phyloP scores from a whole-genome alignment of 92 coral and sea anemone genomes.

The Epizoanthus stellaris region DNA sequence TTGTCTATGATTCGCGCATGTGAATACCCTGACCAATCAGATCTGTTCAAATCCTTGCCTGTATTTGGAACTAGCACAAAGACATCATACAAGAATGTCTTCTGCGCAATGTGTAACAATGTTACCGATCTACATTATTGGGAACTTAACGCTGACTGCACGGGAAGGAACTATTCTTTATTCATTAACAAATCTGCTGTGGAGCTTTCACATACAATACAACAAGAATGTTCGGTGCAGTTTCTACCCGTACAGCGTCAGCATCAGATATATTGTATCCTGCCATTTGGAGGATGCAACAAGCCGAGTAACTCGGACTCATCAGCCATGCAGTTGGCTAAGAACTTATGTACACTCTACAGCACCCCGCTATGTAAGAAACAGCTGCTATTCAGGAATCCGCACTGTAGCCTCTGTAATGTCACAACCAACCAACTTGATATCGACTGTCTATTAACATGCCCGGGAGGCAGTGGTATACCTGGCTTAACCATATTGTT shows the following conservation, averaged over 20 bases:
- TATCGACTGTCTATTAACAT: no score
- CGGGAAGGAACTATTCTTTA: not conserved
- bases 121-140: not conserved
- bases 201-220: not conserved
- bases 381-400: not conserved
- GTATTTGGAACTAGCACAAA: not conserved
- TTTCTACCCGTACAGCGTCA: not conserved
- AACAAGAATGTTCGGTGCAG: not conserved
- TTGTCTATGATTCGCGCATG: no score
- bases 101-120: not conserved
- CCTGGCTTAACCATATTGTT: no score
- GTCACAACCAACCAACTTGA: not conserved
- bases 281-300: not conserved
- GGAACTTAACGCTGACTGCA: not conserved
- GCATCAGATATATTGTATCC: not conserved
- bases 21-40: no score
- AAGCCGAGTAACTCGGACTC: not conserved
- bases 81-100: not conserved
- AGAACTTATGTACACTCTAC: not conserved
- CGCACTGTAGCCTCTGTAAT: not conserved
- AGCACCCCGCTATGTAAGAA: not conserved
- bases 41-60: no score
- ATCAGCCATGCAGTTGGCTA: not conserved
- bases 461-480: no score
- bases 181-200: not conserved